Percentiles rank a stretch among this genome's conserved stretches.
These are phyloP conservation scores for Pteruthius melanotis DNA, from an alignment of 2,113 vertebrate species.

Conservation along the genomic window DNA sequence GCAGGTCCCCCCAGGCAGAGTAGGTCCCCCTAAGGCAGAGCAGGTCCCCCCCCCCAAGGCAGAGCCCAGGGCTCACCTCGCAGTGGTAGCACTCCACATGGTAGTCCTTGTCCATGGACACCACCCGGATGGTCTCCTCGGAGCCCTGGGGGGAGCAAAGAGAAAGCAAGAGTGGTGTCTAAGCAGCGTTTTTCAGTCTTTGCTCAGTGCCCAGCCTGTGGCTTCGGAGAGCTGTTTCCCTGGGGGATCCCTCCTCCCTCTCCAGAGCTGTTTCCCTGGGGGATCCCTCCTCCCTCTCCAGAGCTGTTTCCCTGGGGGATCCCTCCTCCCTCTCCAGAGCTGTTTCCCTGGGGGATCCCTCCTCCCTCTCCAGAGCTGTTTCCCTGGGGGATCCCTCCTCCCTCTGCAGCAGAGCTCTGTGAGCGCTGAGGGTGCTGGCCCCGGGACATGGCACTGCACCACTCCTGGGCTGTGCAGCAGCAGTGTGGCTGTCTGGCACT, in stretches of 20 bases:
- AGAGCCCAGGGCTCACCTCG: constrained; percentile 74
- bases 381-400: not conserved
- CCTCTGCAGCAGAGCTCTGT: not conserved
- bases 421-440: not conserved
- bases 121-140: constrained; percentile 94
- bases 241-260: not conserved
- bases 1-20: not conserved
- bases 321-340: not conserved
- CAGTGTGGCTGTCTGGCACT: not conserved
- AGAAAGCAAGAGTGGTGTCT: not conserved
- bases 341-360: not conserved
- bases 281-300: not conserved
- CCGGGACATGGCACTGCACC: not conserved
- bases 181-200: not conserved
- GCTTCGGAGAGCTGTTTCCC: not conserved
- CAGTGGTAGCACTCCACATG: constrained; percentile 98
- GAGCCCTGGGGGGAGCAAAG: constrained; percentile 81
- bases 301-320: not conserved
- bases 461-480: not conserved
- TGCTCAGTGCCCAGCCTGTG: not conserved
- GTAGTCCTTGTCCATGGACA: constrained; percentile 99
- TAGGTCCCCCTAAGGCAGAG: not conserved
- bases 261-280: not conserved
- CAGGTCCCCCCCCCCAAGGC: not conserved
- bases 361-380: no score